These are phyloP conservation scores for Passer domesticus DNA, from an alignment of 2,113 vertebrate genomes.

Conservation along the genomic window DNA sequence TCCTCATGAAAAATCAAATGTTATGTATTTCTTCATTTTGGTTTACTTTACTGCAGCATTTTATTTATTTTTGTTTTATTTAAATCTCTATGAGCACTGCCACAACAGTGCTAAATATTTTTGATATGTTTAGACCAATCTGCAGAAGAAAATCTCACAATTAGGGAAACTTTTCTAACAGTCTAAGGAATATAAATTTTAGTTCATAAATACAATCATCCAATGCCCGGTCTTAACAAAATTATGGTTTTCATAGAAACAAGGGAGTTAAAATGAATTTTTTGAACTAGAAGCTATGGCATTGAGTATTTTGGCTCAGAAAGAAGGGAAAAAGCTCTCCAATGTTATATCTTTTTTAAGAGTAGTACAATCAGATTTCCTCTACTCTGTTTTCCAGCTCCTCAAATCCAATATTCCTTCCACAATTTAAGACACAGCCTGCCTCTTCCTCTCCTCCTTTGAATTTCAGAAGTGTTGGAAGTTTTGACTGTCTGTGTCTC, in stretches of 20 bases:
- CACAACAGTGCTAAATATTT: not conserved
- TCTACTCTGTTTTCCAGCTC: not conserved
- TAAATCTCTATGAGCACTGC: not conserved
- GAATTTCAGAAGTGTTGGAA: not conserved
- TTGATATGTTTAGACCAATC: not conserved
- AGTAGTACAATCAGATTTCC: not conserved
- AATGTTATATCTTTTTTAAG: not conserved
- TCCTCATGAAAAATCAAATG: not conserved
- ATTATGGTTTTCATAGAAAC: not conserved
- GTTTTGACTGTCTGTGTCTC: not conserved
- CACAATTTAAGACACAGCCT: not conserved
- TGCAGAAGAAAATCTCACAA: not conserved
- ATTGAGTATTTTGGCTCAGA: not conserved
- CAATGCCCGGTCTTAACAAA: not conserved
- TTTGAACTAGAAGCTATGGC: not conserved
- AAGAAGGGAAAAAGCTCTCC: accelerated
- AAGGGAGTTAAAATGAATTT: not conserved
- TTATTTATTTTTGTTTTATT: not conserved
- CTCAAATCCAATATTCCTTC: not conserved
- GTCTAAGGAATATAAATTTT: not conserved
- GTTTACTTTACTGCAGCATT: not conserved
- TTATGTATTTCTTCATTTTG: not conserved
- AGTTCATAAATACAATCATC: not conserved
- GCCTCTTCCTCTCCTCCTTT: not conserved
- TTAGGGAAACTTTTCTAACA: not conserved